phyloP scores from a whole-genome alignment of 2,888 invertebrate genomes.

The Torymus auratus region DNA sequence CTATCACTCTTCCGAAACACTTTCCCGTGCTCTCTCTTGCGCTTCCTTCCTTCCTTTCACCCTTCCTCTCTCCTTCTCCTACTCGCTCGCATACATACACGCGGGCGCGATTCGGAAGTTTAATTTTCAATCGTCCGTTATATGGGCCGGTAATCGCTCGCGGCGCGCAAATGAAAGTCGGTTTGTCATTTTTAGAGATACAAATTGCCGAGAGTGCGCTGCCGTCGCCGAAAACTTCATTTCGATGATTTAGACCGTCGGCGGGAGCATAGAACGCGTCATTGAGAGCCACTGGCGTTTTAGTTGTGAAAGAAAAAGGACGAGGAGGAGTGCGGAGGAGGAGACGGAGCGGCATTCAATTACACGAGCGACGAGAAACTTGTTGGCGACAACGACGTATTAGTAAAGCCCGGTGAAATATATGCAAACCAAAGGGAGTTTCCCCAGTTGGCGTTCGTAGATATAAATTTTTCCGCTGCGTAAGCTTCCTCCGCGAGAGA shows the following conservation, averaged over 20 bases:
- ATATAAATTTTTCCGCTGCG: too few relatives aligned
- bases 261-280: not conserved
- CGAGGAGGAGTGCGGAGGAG: too few relatives aligned
- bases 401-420: not conserved
- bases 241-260: slow-evolving; percentile 50
- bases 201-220: slow-evolving; percentile 37
- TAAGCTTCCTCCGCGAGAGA: too few relatives aligned
- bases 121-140: slow-evolving; percentile 55
- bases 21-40: slow-evolving; percentile 9
- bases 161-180: slow-evolving; percentile 52
- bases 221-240: slow-evolving; percentile 50
- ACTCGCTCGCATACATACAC: not conserved
- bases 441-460: too few relatives aligned
- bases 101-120: slow-evolving; percentile 32
- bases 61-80: not conserved
- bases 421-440: not conserved
- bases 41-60: slow-evolving; percentile 2
- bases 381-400: slow-evolving; percentile 4
- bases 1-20: slow-evolving; percentile 41
- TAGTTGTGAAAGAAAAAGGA: slow-evolving; percentile 11
- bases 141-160: slow-evolving; percentile 33
- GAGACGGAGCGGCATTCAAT: slow-evolving; percentile 25
- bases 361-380: slow-evolving; percentile 6
- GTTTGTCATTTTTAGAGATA: slow-evolving; percentile 59
- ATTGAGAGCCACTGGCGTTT: slow-evolving; percentile 22